Evolutionary conservation across 2,888 invertebrate species (phyloP).

Genomic region (Oxycera nigricornis): DNA sequence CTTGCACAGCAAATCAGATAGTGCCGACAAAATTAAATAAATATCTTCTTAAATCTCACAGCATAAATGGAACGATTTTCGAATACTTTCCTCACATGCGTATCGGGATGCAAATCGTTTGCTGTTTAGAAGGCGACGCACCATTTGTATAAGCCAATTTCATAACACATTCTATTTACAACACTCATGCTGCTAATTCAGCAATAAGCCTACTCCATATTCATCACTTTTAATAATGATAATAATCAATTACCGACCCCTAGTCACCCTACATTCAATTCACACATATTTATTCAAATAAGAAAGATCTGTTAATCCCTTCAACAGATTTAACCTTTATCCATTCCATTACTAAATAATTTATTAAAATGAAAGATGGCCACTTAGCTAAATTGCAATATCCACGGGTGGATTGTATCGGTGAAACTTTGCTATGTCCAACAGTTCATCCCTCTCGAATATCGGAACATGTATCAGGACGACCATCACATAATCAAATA

Average conservation of each 20-base stretch:
- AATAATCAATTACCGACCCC: neutral
- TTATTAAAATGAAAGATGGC: slow-evolving; percentile 61
- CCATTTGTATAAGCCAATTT: no score
- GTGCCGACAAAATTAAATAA: no score
- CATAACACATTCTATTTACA: no score
- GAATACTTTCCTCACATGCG: no score
- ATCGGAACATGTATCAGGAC: neutral
- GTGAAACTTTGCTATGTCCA: neutral
- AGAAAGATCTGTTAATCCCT: slow-evolving; percentile 21
- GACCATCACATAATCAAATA: slow-evolving; percentile 36
- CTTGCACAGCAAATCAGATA: no score
- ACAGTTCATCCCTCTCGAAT: neutral
- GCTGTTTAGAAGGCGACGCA: no score
- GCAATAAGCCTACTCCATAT: slow-evolving; percentile 3
- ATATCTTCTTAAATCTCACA: no score
- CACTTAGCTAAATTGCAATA: slow-evolving; percentile 63
- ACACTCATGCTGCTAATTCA: neutral
- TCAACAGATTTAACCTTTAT: slow-evolving; percentile 32
- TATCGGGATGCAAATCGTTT: no score
- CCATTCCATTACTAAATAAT: slow-evolving; percentile 24
- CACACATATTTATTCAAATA: slow-evolving; percentile 11
- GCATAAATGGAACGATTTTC: no score
- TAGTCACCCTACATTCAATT: neutral
- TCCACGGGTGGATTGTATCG: neutral
- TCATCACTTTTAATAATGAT: neutral